Base-by-base conservation (phyloP, 2,113 vertebrate genomes). In the Chlorodrepanis virens region DNA sequence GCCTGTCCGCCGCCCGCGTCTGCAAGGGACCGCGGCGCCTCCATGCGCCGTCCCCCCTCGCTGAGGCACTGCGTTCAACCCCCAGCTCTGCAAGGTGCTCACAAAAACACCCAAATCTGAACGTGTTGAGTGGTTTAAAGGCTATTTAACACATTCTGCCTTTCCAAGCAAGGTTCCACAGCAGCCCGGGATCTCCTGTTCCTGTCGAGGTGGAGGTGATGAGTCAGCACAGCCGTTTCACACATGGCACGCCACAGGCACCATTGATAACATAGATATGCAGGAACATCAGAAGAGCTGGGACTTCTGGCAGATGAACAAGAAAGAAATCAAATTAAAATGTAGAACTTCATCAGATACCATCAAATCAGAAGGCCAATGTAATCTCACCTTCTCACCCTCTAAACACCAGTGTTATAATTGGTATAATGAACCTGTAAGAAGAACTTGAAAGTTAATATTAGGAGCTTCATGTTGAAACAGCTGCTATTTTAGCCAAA, bases 1-100 rank as follows among this genome's bases (percentile, higher is more conserved):
- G 11, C 57, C 12, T 23, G 27, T 4, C 28, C 4, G 7, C 21
- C 6, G 10, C 49, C 40, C 3, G 12, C 10, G 2, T 22, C 22
- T 5, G 11, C 37, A 5, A 8, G 59, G 9, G 14, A 59, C 42
- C 29, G 17, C 23, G 2, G 3, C 21, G 14, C 28, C 33, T 64
- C 28, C 5, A 0, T 6, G 15, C 2, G 3, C 40, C 14, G 1
- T 14, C 3, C 4, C 15, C n/a, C 8, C 14, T n/a, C 23, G 24
- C 47, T 29, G 24, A 54, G 35, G 27, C 6, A 3, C 20, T 2
- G n/a, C 4, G 2, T 25, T 6, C 45, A 37, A 6, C 19, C 6
- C 27, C 14, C 21, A 0, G 23, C 19, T 1, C 6, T 76, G 44
- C 39, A 14, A 35, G 27, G 16, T 31, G 47, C 40, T 54, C 22